Evolutionary conservation across 2,113 vertebrate species (phyloP), one percentile per base, ranked within the genome.

Genomic region (Eulacestoma nigropectus): DNA sequence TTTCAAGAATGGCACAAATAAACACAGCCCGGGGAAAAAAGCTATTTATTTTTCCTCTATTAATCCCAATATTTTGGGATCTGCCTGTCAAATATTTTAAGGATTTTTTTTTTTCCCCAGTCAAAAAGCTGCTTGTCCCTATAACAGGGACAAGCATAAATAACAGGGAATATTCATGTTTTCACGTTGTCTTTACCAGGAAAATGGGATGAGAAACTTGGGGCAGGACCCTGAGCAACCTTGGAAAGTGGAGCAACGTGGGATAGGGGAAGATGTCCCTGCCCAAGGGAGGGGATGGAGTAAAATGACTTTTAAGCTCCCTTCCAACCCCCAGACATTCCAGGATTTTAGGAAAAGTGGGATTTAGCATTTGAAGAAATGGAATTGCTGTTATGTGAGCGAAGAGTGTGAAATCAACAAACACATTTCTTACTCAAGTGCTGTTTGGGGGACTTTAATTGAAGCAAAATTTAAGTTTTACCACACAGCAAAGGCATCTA

Each of bases 321-420:
- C 1, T 42, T 35, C 17, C 26, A 49, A 22, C 4, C 6, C 16
- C 35, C 11, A 41, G 2, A 2, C 4, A 7, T 23, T 33, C 50
- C 59, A 49, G 26, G 14, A 56, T 64, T 79, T 30, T 22, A 10
- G 15, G 32, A 56, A 49, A 79, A 32, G 9, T 13, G 26, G 55
- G 7, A 67, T 55, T 69, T 76, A 32, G 33, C 42, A 18, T 41
- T 78, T 56, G 2, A 44, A 68, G 27, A 30, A 52, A 42, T 13
- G 47, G 33, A 59, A 65, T 46, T n/a, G 17, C 16, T 11, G 1
- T 37, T 16, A 41, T 1, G 5, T 13, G 23, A 56, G 20, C 18
- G 62, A 59, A 50, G 8, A 29, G 8, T 18, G 7, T 47, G 13
- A 79, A 84, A 62, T 47, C 22, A 78, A 52, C 30, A 26, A 69